Evolutionary conservation across 2,797 vertebrate species (phyloP).

Genomic region (Pseudochirops corinnae): DNA sequence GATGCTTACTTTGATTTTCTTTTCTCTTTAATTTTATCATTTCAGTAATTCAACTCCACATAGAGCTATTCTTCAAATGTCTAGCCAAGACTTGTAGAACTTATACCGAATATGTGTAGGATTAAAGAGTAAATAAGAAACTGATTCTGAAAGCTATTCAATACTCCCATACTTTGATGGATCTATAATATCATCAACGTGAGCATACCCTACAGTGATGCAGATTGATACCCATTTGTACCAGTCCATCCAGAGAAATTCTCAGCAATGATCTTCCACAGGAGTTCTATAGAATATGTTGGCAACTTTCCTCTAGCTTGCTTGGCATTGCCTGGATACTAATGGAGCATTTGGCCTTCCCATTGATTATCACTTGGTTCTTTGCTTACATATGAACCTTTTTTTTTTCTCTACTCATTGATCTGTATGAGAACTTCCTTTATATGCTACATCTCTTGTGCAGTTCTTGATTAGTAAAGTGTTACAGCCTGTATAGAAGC

Average conservation of each 20-base stretch:
- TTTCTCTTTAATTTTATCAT: slow-evolving; percentile 1
- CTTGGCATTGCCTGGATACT: background rate
- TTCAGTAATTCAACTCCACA: slow-evolving; percentile 42
- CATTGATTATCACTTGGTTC: background rate
- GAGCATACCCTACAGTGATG: background rate
- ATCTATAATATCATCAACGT: background rate
- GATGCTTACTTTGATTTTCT: slow-evolving; percentile 51
- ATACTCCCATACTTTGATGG: background rate
- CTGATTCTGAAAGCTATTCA: background rate
- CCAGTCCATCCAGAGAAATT: background rate
- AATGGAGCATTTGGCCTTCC: background rate
- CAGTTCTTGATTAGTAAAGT: background rate
- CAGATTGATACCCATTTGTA: background rate
- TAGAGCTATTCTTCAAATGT: slow-evolving; percentile 8
- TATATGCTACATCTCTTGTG: background rate
- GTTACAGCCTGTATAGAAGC: background rate
- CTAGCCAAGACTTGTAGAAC: slow-evolving; percentile 14
- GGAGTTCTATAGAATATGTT: background rate
- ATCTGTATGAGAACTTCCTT: background rate
- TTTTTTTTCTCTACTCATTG: background rate
- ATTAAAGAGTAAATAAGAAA: background rate
- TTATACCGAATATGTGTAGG: background rate
- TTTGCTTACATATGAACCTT: background rate
- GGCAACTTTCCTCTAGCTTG: background rate
- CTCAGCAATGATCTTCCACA: background rate